Conservation (phyloP, 2,113 vertebrate genomes). For the Alaudala cheleensis region DNA sequence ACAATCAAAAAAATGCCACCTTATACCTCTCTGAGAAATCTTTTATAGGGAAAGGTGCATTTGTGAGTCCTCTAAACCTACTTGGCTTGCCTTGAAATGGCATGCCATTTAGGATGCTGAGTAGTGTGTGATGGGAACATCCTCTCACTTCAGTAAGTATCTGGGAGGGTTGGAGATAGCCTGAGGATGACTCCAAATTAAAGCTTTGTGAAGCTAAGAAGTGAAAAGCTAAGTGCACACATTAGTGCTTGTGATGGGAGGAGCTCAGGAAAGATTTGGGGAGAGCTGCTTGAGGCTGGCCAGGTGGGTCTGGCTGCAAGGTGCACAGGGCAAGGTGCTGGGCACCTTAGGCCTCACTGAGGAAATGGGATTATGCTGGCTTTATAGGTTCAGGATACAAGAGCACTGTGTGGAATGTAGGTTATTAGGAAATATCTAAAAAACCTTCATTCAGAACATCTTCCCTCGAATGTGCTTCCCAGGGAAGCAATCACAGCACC, state of each 20-base stretch:
- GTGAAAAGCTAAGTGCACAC: neutral
- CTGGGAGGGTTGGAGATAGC: neutral
- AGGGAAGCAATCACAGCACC: neutral
- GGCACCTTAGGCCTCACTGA: neutral
- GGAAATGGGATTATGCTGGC: neutral
- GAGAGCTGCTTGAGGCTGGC: neutral
- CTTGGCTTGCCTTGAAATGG: neutral
- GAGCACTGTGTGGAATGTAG: neutral
- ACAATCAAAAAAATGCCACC: neutral
- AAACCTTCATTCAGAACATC: neutral
- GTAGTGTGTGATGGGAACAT: neutral
- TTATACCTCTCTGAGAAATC: neutral
- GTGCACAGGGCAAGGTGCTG: neutral
- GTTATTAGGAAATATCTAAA: neutral
- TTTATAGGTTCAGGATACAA: neutral
- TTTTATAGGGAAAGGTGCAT: neutral
- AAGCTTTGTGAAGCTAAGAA: neutral
- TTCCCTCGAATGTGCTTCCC: neutral
- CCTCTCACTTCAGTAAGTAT: neutral
- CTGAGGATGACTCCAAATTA: neutral
- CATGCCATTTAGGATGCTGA: neutral
- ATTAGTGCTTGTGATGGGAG: neutral
- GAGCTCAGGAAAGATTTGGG: neutral
- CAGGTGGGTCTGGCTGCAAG: neutral
- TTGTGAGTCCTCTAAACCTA: neutral